Conservation (phyloP, 2,113 vertebrate genomes). For the Anoura caudifer region DNA sequence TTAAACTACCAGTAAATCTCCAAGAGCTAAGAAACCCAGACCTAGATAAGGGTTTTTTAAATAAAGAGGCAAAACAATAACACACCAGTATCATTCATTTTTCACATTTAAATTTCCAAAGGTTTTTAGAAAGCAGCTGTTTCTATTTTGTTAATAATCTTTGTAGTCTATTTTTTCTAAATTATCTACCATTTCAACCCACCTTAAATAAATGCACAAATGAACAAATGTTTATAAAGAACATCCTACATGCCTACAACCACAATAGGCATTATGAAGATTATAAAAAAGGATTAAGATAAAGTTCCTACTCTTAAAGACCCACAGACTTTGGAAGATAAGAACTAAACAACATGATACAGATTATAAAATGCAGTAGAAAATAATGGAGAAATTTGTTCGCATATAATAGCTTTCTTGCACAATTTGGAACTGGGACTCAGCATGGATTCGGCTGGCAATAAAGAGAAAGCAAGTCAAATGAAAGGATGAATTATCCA, state of each 20-base stretch:
- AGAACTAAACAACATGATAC: neutral
- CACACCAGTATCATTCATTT: neutral
- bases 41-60: neutral
- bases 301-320: neutral
- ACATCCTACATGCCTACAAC: neutral
- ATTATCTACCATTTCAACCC: neutral
- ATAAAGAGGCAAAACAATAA: neutral
- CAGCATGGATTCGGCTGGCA: neutral
- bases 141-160: neutral
- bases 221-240: neutral
- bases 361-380: neutral
- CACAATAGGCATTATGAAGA: neutral
- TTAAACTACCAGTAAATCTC: neutral
- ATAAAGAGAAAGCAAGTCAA: neutral
- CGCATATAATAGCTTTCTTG: neutral
- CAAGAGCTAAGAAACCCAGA: neutral
- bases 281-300: neutral
- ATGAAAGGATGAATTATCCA: neutral
- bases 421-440: neutral
- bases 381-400: neutral
- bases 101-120: slow-evolving; percentile 18
- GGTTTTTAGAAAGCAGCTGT: neutral
- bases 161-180: neutral
- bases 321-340: neutral
- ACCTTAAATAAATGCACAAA: neutral